Evolutionary conservation across 2,888 invertebrate species (phyloP).

Genomic region (Netelia virgata): DNA sequence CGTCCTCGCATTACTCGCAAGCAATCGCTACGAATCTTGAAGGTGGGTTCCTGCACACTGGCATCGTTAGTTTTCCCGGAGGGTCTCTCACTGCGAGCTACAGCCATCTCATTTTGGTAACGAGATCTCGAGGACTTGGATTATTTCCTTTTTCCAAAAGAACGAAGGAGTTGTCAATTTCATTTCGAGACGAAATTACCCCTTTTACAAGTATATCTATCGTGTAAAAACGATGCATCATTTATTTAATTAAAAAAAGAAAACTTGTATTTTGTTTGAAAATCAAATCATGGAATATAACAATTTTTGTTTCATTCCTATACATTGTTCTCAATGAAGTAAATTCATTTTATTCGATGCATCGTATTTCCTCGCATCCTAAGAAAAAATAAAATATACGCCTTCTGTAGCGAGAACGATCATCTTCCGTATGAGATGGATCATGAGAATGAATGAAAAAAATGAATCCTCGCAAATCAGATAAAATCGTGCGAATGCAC

Average conservation of each 20-base stretch:
- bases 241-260: neutral
- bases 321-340: neutral
- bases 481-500: slow-evolving; percentile 72
- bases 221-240: neutral
- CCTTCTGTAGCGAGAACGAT: neutral
- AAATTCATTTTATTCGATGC: neutral
- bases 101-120: slow-evolving; percentile 39
- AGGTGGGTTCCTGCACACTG: slow-evolving; percentile 66
- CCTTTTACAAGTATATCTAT: neutral
- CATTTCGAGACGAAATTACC: neutral
- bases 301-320: no score
- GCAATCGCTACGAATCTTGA: slow-evolving; percentile 56
- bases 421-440: slow-evolving; percentile 25
- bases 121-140: slow-evolving; percentile 14
- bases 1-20: slow-evolving; percentile 74
- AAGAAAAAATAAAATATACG: no score
- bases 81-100: slow-evolving; percentile 5
- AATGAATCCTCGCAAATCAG: slow-evolving; percentile 72
- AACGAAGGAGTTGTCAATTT: neutral
- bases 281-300: no score
- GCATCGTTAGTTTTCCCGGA: slow-evolving; percentile 76
- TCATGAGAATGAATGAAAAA: slow-evolving; percentile 52
- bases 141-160: neutral
- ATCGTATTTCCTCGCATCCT: neutral
- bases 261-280: no score